Conservation (phyloP, 2,888 invertebrate species). For the Rugalucina vietnamica region DNA sequence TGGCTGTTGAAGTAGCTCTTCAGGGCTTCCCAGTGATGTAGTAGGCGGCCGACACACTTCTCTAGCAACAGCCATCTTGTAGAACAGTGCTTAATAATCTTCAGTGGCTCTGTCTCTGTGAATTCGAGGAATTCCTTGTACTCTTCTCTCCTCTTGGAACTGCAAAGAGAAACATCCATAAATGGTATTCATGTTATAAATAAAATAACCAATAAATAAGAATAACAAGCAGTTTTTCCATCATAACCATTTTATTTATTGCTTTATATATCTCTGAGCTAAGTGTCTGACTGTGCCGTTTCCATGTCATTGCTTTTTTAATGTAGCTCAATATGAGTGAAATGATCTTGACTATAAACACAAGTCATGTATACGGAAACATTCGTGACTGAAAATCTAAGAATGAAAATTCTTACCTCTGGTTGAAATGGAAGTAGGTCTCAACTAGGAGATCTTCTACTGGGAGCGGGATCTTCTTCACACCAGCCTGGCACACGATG, state of each 20-base stretch:
- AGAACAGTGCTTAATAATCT: slow-evolving; percentile 35
- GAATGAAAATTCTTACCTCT: too few species aligned
- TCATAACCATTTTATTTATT: too few species aligned
- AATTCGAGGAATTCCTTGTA: slow-evolving; percentile 39
- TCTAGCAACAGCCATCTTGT: slow-evolving; percentile 53
- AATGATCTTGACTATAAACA: too few species aligned
- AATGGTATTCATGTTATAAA: too few species aligned
- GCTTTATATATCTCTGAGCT: too few species aligned
- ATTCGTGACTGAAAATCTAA: too few species aligned
- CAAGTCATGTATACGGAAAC: too few species aligned
- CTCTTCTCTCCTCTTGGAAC: slow-evolving; percentile 33
- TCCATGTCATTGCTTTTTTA: background rate
- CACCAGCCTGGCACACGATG: slow-evolving; percentile 26
- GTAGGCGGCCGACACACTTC: slow-evolving; percentile 37
- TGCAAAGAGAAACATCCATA: too few species aligned
- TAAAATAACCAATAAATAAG: too few species aligned
- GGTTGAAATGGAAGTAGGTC: slow-evolving; percentile 37
- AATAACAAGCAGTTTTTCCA: too few species aligned
- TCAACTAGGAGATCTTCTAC: slow-evolving; percentile 26
- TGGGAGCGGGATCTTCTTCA: slow-evolving; percentile 33
- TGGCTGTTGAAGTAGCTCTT: slow-evolving; percentile 49
- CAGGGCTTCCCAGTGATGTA: slow-evolving; percentile 50
- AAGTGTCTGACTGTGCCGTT: background rate
- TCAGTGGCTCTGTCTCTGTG: slow-evolving; percentile 11
- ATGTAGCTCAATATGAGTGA: background rate